Evolutionary conservation across 2,888 invertebrate genomes (phyloP), one percentile per base, ranked within the genome.

Genomic region (Drosophila ezoana): DNA sequence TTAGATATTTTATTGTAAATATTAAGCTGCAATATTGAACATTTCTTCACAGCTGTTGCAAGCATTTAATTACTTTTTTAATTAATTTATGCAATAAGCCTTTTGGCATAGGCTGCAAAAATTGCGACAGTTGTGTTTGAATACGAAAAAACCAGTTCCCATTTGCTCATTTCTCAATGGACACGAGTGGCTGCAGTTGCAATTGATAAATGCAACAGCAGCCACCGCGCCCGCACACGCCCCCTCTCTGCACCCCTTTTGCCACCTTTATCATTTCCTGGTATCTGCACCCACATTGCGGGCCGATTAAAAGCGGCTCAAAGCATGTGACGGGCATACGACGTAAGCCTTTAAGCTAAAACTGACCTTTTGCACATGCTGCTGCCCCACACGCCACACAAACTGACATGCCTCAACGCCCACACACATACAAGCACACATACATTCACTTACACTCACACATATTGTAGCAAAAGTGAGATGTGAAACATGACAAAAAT

Each of bases 311-410:
- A 78, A 73, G 66, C 64, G 66, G 51, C 71, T 79, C 66, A 69
- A 68, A 57, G 66, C 78, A 60, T 69, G 58, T 56, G 72, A 58
- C 56, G 48, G 53, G 63, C 70, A 60, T 62, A 65, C 65, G 45
- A 58, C 57, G 49, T 76, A 79, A 79, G 84, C 73, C 82, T 83
- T 47, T 78, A 79, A 84, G 78, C 80, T 67, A 76, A 66, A 76
- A 84, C 73, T 78, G 84, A 83, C 82, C 82, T 81, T 81, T 73
- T 80, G 63, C 65, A 73, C 72, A 79, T 63, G 64, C 63, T 51
- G 49, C 13, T 60, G 53, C 43, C 53, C 20, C 35, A 47, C 35
- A 62, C 40, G 45, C 40, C 20, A 32, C 33, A 35, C 53, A 62
- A 54, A 54, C 49, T 61, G 59, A 11, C 56, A 64, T 64, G 52